Percentiles rank a stretch among this genome's conserved stretches.
phyloP scores from a whole-genome alignment of 2,888 invertebrate species.

The Icerya purchasi region DNA sequence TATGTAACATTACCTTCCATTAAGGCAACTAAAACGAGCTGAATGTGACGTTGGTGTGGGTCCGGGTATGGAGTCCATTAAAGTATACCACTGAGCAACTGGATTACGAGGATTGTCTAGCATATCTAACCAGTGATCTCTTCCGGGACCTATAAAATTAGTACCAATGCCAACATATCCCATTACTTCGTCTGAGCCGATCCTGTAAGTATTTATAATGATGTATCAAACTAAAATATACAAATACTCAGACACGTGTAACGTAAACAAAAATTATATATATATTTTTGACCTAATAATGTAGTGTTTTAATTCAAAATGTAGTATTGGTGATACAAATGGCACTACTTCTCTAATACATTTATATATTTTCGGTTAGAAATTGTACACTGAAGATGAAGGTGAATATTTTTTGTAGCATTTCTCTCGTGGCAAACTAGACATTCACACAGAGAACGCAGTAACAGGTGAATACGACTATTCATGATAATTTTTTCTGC shows the following conservation, averaged over 20 bases:
- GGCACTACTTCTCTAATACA: too few species aligned
- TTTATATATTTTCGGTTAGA: too few species aligned
- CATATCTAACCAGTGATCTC: constrained; percentile 72
- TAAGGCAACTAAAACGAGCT: constrained; percentile 42
- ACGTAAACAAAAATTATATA: too few species aligned
- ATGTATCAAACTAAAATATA: neutral
- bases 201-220: constrained; percentile 31
- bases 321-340: too few species aligned
- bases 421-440: too few species aligned
- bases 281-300: too few species aligned
- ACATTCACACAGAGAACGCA: too few species aligned
- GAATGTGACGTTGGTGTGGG: constrained; percentile 25
- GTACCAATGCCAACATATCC: constrained; percentile 66
- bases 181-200: constrained; percentile 67
- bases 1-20: constrained; percentile 47
- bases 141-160: constrained; percentile 48
- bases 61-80: constrained; percentile 46
- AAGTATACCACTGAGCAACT: constrained; percentile 63
- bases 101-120: constrained; percentile 60
- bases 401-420: too few species aligned
- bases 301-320: too few species aligned
- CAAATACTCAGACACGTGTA: neutral
- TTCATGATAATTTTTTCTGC: too few species aligned
- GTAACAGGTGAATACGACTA: too few species aligned
- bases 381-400: too few species aligned